Evolutionary conservation across 2,888 invertebrate genomes (phyloP).

Genomic region (Toxonevra muliebris): DNA sequence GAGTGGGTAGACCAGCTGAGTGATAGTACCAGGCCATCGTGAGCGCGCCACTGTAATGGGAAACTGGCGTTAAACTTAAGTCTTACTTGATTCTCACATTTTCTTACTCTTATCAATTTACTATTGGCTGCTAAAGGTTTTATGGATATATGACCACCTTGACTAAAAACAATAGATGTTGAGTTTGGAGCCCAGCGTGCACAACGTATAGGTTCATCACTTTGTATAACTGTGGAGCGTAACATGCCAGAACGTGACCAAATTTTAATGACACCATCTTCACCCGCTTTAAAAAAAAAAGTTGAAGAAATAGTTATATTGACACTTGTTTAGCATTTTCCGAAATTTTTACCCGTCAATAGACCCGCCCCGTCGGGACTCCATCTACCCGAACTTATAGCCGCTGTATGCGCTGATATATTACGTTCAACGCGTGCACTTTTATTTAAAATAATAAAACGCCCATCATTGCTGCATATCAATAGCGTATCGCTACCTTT

Average conservation of each 20-base stretch:
- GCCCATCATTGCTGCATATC: constrained; percentile 88
- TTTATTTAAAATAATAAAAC: constrained; percentile 86
- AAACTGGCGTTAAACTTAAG: neutral
- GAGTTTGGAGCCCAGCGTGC: constrained; percentile 85
- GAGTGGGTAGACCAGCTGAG: constrained; percentile 95
- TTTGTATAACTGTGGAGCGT: constrained; percentile 86
- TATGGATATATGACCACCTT: constrained; percentile 73
- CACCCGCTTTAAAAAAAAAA: constrained; percentile 75
- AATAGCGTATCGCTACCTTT: constrained; percentile 77
- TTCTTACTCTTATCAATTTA: constrained; percentile 74
- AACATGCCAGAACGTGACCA: constrained; percentile 97
- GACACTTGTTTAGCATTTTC: neutral
- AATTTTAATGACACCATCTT: constrained; percentile 95
- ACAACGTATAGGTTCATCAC: constrained; percentile 84
- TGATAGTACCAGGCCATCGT: constrained; percentile 91
- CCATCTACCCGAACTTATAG: constrained; percentile 90
- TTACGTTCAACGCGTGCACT: constrained; percentile 92
- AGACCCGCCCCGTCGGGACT: constrained; percentile 95
- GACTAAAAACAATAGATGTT: constrained; percentile 75
- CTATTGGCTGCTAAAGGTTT: constrained; percentile 79
- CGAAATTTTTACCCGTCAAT: constrained; percentile 66
- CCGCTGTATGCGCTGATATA: constrained; percentile 91
- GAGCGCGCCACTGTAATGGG: constrained; percentile 87
- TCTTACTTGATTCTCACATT: neutral
- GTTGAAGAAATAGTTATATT: neutral